Base-by-base conservation (phyloP, 2,797 vertebrate species). In the Enteromius thamalakanensis region DNA sequence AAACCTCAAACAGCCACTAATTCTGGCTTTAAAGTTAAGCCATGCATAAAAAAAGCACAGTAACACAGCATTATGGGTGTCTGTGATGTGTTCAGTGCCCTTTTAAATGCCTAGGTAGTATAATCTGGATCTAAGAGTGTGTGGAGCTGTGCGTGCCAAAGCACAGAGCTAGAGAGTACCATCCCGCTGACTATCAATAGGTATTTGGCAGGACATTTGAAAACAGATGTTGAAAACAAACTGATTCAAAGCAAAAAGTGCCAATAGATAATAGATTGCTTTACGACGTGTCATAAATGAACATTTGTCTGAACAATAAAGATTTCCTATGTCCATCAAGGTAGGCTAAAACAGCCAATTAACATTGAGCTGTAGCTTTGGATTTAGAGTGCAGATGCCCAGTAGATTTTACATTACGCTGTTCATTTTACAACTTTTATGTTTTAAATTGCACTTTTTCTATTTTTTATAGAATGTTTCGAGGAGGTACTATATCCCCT, bases 141-240 rank as follows among this genome's bases (percentile, higher is more conserved):
- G 72, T 69, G 40, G 68, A 68, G 34, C 37, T 81, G 55, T 79
- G 11, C 23, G 6, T 67, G 76, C 87, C 89, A 89, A 87, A 84
- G 81, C 15, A 67, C 71, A 79, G 64, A 82, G 70, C 60, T 71
- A 82, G 82, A 83, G 80, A 89, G 55, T 87, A 87, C 34, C 74
- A 87, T 76, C 82, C 53, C 71, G 53, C 86, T 88, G 80, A 87
- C 86, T 81, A 68, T 78, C 69, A 77, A 70, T 85, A 82, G 51
- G 72, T 89, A 89, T 86, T 83, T 87, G 80, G 83, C 89, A 88
- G 88, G 82, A 67, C 64, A 83, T 82, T 83, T 82, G 71, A 78
- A 88, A 87, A 84, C 76, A 87, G 83, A 88, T 87, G 89, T 88
- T 62, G 32, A 88, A 84, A 90, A 85, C 87, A 86, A 85, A 92